Conservation (phyloP, 2,888 invertebrate species). For the Boloria euphrosyne region DNA sequence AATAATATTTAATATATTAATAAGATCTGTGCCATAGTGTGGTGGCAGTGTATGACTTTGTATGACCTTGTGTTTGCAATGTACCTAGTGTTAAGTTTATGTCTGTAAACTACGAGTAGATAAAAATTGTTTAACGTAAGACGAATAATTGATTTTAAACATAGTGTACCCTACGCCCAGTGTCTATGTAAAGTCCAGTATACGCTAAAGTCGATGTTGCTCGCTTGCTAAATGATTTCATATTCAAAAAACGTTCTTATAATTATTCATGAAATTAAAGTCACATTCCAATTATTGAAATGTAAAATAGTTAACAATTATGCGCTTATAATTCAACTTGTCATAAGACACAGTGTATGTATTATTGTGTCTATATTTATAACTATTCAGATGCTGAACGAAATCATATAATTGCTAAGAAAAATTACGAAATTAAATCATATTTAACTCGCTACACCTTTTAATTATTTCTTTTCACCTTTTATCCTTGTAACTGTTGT, state of each 20-base stretch:
- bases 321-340: slow-evolving; percentile 72
- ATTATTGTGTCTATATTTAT: slow-evolving; percentile 71
- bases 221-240: slow-evolving; percentile 55
- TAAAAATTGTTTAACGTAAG: slow-evolving; percentile 64
- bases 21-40: slow-evolving; percentile 80
- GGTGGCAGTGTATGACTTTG: slow-evolving; percentile 72
- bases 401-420: slow-evolving; percentile 80
- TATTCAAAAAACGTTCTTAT: slow-evolving; percentile 43
- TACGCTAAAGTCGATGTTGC: slow-evolving; percentile 49
- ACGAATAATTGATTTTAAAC: slow-evolving; percentile 54
- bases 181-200: slow-evolving; percentile 50
- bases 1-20: slow-evolving; percentile 58
- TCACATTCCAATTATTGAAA: slow-evolving; percentile 71
- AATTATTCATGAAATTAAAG: slow-evolving; percentile 58
- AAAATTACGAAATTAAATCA: slow-evolving; percentile 81
- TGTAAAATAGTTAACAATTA: slow-evolving; percentile 64
- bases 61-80: slow-evolving; percentile 70
- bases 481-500: neutral
- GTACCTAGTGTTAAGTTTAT: slow-evolving; percentile 70
- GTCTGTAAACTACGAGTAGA: slow-evolving; percentile 72
- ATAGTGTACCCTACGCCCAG: slow-evolving; percentile 51
- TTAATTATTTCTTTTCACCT: slow-evolving; percentile 43
- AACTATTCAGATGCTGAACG: slow-evolving; percentile 79
- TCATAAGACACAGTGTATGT: slow-evolving; percentile 67
- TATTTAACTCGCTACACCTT: slow-evolving; percentile 75